Evolutionary conservation across 2,113 vertebrate genomes (phyloP), one percentile per base, ranked within the genome.

Genomic region (Morone chrysops): DNA sequence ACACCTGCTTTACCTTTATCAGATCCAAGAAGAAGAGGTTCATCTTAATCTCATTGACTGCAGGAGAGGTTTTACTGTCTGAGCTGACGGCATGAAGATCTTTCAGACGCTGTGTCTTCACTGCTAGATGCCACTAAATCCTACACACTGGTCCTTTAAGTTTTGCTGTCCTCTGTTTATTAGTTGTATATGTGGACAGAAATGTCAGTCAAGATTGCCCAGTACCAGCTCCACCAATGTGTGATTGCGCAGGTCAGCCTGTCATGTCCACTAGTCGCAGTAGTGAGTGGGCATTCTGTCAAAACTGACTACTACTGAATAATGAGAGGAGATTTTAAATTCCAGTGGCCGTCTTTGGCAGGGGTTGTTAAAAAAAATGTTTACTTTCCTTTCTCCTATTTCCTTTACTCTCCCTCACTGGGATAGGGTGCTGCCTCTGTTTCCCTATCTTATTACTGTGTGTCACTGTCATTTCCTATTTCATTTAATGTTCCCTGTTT

Each of bases 391-490:
- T 56, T 57, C 41, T 45, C 9, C 4, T 25, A 6, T 18, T 25
- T 62, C 47, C 25, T 38, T 53, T 16, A 11, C 56, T 68, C 40
- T 31, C 25, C 22, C 56, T 56, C 9, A 45, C 18, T 48, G 18
- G 3, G 3, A 62, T 16, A 17, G 2, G 45, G 63, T n/a, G 20
- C 25, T 57, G 47, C 22, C 16, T 65, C 56, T 14, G 20, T 40
- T 41, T 59, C 47, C n/a, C 25, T 7, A 5, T 51, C 82, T 75
- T 82, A 50, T 81, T 88, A 78, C 48, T 3, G 20, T 6, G 50
- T 14, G 40, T 62, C 71, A 31, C 68, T 70, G 79, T 80, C 54
- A 70, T 68, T 78, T 75, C 80, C 60, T 38, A 38, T 25, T 62
- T 72, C 56, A 66, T 56, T 71, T 61, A 31, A 45, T 6, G 20